Conservation (phyloP, 35 echinoderm and acorn worm species). For the Strongylocentrotus purpuratus region DNA sequence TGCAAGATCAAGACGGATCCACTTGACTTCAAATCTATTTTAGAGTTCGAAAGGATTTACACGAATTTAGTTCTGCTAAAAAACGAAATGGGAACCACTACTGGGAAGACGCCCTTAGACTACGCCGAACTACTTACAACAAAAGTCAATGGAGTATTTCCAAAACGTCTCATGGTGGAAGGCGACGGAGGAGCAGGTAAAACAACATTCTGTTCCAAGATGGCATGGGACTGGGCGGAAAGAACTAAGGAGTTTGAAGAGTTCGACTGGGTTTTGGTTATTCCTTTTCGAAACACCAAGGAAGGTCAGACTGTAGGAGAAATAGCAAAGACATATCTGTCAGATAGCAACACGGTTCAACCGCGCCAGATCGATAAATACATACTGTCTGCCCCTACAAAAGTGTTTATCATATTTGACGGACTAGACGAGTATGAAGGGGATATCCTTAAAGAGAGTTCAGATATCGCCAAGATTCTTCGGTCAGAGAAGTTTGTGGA, state of each 20-base stretch:
- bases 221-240: neutral
- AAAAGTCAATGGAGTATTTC: no score
- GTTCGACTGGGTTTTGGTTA: neutral
- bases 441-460: neutral
- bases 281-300: neutral
- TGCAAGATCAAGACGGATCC: no score
- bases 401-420: neutral
- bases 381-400: neutral
- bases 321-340: neutral
- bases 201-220: neutral
- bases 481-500: neutral
- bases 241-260: neutral
- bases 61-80: no score
- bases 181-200: neutral
- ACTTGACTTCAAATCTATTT: no score
- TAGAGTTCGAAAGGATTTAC: no score
- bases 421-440: neutral
- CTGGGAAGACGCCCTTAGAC: no score
- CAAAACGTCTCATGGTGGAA: no score
- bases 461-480: neutral
- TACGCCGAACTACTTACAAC: no score
- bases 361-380: neutral
- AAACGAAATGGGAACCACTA: no score
- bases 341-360: neutral
- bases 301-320: neutral